phyloP scores from a whole-genome alignment of 2,113 vertebrate genomes.

The Aphyosemion australe region DNA sequence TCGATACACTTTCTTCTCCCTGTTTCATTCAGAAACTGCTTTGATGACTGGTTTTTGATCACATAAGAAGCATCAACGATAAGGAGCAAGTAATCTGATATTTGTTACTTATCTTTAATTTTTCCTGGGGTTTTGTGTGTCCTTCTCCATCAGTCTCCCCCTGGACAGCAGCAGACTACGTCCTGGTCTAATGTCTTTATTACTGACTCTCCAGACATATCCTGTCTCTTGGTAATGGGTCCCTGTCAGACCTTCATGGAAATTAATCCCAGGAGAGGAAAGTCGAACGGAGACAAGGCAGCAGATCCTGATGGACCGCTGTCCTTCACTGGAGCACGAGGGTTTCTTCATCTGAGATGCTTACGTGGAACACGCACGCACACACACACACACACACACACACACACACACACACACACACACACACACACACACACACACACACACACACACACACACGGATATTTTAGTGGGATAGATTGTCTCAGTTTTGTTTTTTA shows the following conservation, averaged over 20 bases:
- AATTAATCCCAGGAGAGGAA: constrained; percentile 14
- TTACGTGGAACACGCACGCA: too few relatives aligned
- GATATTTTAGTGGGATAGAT: too few relatives aligned
- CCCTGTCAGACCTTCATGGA: constrained; percentile 5
- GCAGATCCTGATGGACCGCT: constrained; percentile 4
- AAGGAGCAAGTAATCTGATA: not conserved
- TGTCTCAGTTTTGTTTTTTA: too few relatives aligned
- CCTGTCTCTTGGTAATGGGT: constrained; percentile 36
- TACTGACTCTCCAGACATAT: constrained; percentile 14
- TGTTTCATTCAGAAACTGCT: not conserved
- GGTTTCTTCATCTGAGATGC: too few relatives aligned
- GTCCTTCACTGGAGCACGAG: not conserved
- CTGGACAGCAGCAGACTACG: constrained; percentile 5
- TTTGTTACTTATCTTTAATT: not conserved
- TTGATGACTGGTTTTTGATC: not conserved
- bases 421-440: too few relatives aligned
- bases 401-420: too few relatives aligned
- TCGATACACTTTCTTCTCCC: not conserved
- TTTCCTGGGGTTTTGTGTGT: not conserved
- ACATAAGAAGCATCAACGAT: not conserved
- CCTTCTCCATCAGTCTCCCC: not conserved
- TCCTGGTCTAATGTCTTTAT: constrained; percentile 2
- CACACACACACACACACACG: too few relatives aligned
- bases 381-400: too few relatives aligned
- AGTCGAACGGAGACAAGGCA: not conserved